phyloP scores from a whole-genome alignment of 2,888 invertebrate species.

The Tetragnatha montana region DNA sequence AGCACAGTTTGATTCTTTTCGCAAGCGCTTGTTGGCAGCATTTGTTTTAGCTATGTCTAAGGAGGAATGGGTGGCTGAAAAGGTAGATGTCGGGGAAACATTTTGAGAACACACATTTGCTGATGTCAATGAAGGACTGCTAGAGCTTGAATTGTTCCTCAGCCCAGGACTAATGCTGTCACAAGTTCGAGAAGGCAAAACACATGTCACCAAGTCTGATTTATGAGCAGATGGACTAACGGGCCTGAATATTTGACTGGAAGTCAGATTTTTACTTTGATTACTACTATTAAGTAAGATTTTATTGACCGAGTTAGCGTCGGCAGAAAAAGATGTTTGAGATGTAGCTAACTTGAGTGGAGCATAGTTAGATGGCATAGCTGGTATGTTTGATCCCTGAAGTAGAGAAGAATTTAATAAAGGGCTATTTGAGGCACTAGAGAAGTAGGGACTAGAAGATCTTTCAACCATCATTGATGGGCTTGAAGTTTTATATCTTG shows the following conservation, averaged over 20 bases:
- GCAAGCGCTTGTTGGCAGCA: constrained; percentile 79
- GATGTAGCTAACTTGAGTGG: constrained; percentile 52
- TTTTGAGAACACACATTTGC: constrained; percentile 54
- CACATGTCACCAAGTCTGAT: constrained; percentile 41
- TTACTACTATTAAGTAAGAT: constrained; percentile 56
- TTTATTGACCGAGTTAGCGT: constrained; percentile 55
- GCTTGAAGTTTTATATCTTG: constrained; percentile 73
- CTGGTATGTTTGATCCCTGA: constrained; percentile 67
- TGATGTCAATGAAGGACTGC: constrained; percentile 49
- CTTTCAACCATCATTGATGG: constrained; percentile 72
- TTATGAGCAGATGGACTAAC: constrained; percentile 71
- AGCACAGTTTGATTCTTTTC: constrained; percentile 76
- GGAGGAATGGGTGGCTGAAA: constrained; percentile 65
- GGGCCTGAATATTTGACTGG: constrained; percentile 69
- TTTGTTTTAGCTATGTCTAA: constrained; percentile 74
- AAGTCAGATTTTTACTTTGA: constrained; percentile 67
- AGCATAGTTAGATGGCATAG: constrained; percentile 68
- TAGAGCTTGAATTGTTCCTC: constrained; percentile 62
- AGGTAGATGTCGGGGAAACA: constrained; percentile 49
- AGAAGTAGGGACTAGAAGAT: constrained; percentile 72
- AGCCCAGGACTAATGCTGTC: constrained; percentile 58
- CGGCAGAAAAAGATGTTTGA: constrained; percentile 25
- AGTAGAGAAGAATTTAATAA: constrained; percentile 66
- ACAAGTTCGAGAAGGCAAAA: constrained; percentile 59
- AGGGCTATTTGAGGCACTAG: constrained; percentile 73